Conservation (phyloP, 2,113 vertebrate genomes). For the Chitala chitala region DNA sequence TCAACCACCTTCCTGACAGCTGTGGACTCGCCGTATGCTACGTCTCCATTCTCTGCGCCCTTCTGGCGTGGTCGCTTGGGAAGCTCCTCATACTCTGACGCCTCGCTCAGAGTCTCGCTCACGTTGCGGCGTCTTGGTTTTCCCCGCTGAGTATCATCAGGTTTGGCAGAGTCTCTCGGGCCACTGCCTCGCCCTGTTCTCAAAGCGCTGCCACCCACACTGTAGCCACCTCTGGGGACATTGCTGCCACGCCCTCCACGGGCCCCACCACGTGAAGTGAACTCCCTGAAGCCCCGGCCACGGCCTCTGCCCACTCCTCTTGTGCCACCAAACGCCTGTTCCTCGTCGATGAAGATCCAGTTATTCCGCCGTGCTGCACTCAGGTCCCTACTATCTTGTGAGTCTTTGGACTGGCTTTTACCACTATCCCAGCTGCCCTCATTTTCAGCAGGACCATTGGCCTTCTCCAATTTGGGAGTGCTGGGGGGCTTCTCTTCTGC, state of each 20-base stretch:
- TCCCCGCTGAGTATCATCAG: conserved; percentile 77
- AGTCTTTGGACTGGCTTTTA: conserved; percentile 63
- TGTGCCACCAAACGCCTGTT: conserved; percentile 82
- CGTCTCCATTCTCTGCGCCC: conserved; percentile 70
- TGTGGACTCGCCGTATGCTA: conserved; percentile 60
- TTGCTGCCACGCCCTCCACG: conserved; percentile 45
- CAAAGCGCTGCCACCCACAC: conserved; percentile 47
- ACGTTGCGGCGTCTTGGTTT: conserved; percentile 83
- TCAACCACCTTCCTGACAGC: conserved; percentile 71
- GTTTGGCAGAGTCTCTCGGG: conserved; percentile 68
- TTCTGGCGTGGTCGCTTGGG: conserved; percentile 87
- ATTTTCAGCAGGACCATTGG: conserved; percentile 56
- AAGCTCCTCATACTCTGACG: conserved; percentile 92
- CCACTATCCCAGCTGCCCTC: conserved; percentile 67
- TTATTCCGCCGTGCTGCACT: conserved; percentile 80
- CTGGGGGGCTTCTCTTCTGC: conserved; percentile 61
- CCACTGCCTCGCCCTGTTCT: conserved; percentile 69
- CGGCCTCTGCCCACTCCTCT: conserved; percentile 77
- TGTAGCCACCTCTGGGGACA: conserved; percentile 56
- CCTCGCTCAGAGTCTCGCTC: conserved; percentile 89
- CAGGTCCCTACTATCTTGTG: conserved; percentile 51
- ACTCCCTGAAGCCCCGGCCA: conserved; percentile 83
- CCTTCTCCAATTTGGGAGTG: conserved; percentile 58
- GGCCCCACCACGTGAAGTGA: conserved; percentile 75
- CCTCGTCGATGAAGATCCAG: conserved; percentile 97